Evolutionary conservation across 1,140 invertebrate genomes (phyloP).

Genomic region (Saccostrea glomerata): DNA sequence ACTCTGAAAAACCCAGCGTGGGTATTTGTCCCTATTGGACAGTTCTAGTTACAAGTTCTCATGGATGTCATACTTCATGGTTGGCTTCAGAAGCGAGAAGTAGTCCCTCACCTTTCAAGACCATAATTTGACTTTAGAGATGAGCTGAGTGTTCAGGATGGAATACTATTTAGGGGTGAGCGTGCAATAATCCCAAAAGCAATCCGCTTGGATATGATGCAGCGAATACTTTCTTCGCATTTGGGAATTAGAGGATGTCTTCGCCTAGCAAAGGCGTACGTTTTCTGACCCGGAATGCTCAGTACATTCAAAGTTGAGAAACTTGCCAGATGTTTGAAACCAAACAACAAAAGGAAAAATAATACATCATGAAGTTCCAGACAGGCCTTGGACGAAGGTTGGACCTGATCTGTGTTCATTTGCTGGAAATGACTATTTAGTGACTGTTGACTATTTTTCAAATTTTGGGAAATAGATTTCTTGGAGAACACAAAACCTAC

Average conservation of each 20-base stretch:
- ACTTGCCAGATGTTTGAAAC: conserved; percentile 7
- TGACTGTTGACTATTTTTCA: no score
- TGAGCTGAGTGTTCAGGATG: conserved; percentile 31
- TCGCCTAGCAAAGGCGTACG: background rate
- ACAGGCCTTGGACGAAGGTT: no score
- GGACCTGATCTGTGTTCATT: no score
- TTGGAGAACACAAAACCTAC: no score
- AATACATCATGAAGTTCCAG: no score
- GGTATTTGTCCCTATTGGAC: no score
- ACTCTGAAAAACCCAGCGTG: no score
- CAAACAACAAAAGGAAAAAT: no score
- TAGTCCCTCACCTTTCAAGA: background rate
- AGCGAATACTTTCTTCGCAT: conserved; percentile 30
- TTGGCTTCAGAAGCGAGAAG: conserved; percentile 39
- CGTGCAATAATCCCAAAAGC: background rate
- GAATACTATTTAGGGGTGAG: conserved; percentile 14
- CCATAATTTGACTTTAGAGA: conserved; percentile 40
- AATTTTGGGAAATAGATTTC: no score
- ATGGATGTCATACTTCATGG: conserved; percentile 24
- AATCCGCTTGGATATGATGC: conserved; percentile 16
- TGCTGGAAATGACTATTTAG: no score
- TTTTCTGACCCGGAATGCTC: conserved; percentile 49
- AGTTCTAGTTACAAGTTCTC: no score
- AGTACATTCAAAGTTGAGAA: conserved; percentile 20
- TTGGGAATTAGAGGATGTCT: conserved; percentile 46